Percentiles rank a stretch among this genome's conserved stretches.
phyloP scores from a whole-genome alignment of 64 coral and sea anemone species.

The Anthopleura sola region DNA sequence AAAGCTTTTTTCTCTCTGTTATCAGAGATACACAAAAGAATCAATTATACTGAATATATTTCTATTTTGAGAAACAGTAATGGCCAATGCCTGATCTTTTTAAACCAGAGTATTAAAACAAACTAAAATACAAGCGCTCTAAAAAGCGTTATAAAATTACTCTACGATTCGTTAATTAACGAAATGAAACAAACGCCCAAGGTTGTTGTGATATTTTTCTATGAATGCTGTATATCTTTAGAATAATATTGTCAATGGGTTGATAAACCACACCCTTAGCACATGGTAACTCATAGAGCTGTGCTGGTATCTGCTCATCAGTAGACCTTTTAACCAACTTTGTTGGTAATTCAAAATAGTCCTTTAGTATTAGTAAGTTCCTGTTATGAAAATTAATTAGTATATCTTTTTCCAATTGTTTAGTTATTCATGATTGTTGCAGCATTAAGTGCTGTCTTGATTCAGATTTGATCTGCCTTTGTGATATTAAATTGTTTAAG shows the following conservation, averaged over 20 bases:
- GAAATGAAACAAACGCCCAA: constrained; percentile 5
- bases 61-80: constrained; percentile 16
- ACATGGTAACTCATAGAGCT: constrained; percentile 9
- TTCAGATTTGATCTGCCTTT: constrained; percentile 7
- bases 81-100: not conserved
- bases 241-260: not conserved
- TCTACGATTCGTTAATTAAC: not conserved
- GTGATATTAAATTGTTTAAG: not conserved
- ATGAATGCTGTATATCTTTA: not conserved
- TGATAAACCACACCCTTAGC: not conserved
- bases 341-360: not conserved
- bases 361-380: not conserved
- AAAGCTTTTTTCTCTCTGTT: not conserved
- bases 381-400: constrained; percentile 7
- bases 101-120: not conserved
- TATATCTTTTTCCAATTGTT: constrained; percentile 9
- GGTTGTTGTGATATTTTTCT: constrained; percentile 1
- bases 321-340: not conserved
- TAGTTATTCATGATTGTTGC: not conserved
- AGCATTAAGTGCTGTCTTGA: not conserved
- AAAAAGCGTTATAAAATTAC: not conserved
- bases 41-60: not conserved
- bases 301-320: not conserved
- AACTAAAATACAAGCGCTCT: not conserved
- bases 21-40: not conserved